Evolutionary conservation across 2,888 invertebrate species (phyloP).

Genomic region (Stomorhina lunata): DNA sequence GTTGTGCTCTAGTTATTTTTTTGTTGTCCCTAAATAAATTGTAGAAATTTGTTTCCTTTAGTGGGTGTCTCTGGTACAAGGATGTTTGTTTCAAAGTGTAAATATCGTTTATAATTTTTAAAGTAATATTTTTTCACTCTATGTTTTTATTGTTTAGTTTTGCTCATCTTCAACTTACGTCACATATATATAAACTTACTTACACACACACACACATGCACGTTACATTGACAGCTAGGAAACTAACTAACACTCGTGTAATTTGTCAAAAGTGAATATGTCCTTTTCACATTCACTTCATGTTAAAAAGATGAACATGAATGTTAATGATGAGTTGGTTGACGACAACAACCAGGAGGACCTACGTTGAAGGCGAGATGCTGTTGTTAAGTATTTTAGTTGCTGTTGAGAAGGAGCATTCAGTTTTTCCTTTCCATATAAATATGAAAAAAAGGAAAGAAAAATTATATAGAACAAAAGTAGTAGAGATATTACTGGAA

Average conservation of each 20-base stretch:
- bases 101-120: constrained; percentile 30
- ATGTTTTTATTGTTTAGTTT: not conserved
- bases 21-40: no score
- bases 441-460: not conserved
- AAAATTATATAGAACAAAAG: constrained; percentile 13
- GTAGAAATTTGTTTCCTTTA: not conserved
- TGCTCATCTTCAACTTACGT: not conserved
- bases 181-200: not conserved
- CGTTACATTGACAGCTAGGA: constrained; percentile 32
- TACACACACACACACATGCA: constrained; percentile 6
- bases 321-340: constrained; percentile 5
- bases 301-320: constrained; percentile 20
- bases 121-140: constrained; percentile 2
- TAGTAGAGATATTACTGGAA: constrained; percentile 1
- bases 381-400: not conserved
- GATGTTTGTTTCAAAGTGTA: not conserved
- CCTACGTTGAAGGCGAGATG: constrained; percentile 11
- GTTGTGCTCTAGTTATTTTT: constrained; percentile 19
- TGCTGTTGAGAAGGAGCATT: not conserved
- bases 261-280: constrained; percentile 61
- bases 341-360: constrained; percentile 19
- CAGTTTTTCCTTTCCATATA: not conserved
- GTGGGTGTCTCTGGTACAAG: not conserved
- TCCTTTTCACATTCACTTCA: constrained; percentile 52
- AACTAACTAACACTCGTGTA: constrained; percentile 51